Percentiles rank a stretch among this genome's conserved stretches.
Conservation (phyloP, 2,113 vertebrate genomes). For the Megaleporinus macrocephalus region DNA sequence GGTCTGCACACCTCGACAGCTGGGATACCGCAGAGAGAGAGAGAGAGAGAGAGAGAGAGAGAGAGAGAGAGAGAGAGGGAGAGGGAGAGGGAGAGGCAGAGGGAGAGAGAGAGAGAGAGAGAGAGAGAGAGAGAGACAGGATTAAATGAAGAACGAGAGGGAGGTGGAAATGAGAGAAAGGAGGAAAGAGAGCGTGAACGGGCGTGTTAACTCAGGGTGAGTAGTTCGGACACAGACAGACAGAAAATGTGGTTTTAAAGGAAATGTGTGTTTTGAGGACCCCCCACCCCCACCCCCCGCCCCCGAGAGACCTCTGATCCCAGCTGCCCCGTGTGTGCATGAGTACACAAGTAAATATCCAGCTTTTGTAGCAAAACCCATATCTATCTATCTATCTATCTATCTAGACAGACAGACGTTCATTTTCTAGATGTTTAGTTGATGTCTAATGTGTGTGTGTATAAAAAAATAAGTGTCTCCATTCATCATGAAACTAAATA, state of each 20-base stretch:
- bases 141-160: neutral
- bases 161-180: neutral
- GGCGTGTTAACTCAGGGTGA: slow-evolving; percentile 3
- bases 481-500: no score
- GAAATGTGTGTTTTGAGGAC: neutral
- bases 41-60: neutral
- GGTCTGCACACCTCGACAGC: slow-evolving; percentile 62
- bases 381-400: no score
- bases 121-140: no score
- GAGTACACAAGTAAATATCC: neutral
- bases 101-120: neutral
- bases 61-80: neutral
- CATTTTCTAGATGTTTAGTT: no score
- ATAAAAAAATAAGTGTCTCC: no score
- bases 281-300: neutral
- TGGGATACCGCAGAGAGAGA: slow-evolving; percentile 26
- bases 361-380: no score
- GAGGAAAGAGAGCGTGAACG: neutral
- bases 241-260: neutral
- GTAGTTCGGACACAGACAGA: neutral
- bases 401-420: no score
- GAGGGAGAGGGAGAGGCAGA: neutral
- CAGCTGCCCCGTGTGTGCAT: neutral
- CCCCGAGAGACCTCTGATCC: neutral
- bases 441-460: no score